These are phyloP conservation scores for Apoda limacodes DNA, from an alignment of 2,888 invertebrate species.

Conservation along the genomic window DNA sequence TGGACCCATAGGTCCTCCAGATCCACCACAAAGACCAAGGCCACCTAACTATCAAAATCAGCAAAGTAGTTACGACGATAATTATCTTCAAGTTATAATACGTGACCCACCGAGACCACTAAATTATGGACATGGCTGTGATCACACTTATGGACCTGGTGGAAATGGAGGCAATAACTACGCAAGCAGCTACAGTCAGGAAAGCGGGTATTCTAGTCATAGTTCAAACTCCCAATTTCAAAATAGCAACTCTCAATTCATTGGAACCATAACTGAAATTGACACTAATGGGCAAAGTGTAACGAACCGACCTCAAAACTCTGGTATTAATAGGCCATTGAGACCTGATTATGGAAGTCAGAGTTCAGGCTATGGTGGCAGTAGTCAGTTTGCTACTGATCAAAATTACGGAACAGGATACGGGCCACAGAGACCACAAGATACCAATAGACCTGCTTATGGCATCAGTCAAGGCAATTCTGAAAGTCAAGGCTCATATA, in stretches of 20 bases:
- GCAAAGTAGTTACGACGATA: conserved; percentile 32
- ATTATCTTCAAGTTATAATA: conserved; percentile 48
- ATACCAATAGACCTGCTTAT: background rate
- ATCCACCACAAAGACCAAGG: conserved; percentile 30
- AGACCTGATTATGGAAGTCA: conserved; percentile 5
- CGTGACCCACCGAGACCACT: conserved; percentile 47
- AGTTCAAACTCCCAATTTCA: conserved; percentile 31
- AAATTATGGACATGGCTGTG: conserved; percentile 26
- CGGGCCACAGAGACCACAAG: too few relatives aligned
- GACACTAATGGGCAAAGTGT: conserved; percentile 20
- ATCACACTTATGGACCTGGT: conserved; percentile 26
- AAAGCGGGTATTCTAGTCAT: conserved; percentile 31
- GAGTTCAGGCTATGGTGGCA: conserved; percentile 5
- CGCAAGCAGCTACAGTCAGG: conserved; percentile 30
- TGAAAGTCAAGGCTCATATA: conserved; percentile 2
- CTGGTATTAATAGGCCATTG: conserved; percentile 1
- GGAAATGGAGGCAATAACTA: conserved; percentile 11
- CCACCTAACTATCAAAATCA: too few relatives aligned
- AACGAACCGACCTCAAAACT: conserved; percentile 7
- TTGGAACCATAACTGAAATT: too few relatives aligned
- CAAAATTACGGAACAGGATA: conserved; percentile 13
- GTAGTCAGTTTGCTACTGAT: conserved; percentile 7
- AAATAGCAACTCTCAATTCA: conserved; percentile 23
- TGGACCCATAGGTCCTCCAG: conserved; percentile 27
- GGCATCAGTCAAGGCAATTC: conserved; percentile 1